phyloP scores from a whole-genome alignment of 2,888 invertebrate species.

The Erebia palarica region DNA sequence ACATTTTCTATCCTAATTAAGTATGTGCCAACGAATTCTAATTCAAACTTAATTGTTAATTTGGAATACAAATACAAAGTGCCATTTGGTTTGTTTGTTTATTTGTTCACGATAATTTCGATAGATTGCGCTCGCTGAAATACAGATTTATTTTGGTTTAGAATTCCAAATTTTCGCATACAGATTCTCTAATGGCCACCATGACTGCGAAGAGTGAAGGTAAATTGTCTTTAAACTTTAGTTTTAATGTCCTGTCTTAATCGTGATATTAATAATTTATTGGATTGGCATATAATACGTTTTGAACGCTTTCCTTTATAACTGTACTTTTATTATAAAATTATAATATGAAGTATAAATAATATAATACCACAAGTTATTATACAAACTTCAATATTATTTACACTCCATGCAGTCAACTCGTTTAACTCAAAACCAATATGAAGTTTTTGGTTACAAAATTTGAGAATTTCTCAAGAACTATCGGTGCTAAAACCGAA shows the following conservation, averaged over 20 bases:
- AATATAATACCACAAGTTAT: too few species aligned
- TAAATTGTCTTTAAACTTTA: too few species aligned
- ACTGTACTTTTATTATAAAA: slow-evolving; percentile 4
- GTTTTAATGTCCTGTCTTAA: too few species aligned
- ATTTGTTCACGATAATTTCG: slow-evolving; percentile 24
- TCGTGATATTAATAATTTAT: too few species aligned
- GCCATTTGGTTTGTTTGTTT: slow-evolving; percentile 24
- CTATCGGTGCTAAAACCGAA: slow-evolving; percentile 54
- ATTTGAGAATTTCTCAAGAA: slow-evolving; percentile 49
- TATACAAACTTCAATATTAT: slow-evolving; percentile 13
- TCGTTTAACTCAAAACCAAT: slow-evolving; percentile 26
- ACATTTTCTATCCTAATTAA: slow-evolving; percentile 36
- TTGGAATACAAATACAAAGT: slow-evolving; percentile 32
- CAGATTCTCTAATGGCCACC: too few species aligned
- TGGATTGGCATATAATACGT: neutral
- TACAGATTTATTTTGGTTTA: neutral
- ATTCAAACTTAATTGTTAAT: slow-evolving; percentile 38
- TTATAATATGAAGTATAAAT: neutral
- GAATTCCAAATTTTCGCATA: neutral
- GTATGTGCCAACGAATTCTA: slow-evolving; percentile 32
- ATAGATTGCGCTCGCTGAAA: slow-evolving; percentile 21
- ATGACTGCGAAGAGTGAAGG: too few species aligned
- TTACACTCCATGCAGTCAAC: slow-evolving; percentile 11
- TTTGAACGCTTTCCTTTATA: neutral
- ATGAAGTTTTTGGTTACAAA: slow-evolving; percentile 29